Evolutionary conservation across 2,113 vertebrate genomes (phyloP), one percentile per base, ranked within the genome.

Genomic region (Amblyopsis rosae): DNA sequence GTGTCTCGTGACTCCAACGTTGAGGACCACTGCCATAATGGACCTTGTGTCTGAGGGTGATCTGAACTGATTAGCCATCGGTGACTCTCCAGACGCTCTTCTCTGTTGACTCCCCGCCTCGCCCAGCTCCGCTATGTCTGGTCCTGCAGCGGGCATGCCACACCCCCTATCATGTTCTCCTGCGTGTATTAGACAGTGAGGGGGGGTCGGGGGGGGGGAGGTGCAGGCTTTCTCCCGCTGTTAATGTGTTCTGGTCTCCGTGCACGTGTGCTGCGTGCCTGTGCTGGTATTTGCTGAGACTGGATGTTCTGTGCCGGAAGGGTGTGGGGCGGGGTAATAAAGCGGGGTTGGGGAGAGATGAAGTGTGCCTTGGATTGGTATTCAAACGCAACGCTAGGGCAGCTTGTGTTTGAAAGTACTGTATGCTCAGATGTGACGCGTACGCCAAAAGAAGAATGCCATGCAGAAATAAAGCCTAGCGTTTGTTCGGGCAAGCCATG

Each of bases 61-160:
- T 19, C 19, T 19, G 19, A 19, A 19, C 19, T 19, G 19, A 19
- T 19, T 2, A 19, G 19, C 19, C 19, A 19, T 19, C 19, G 19
- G 19, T 17, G 12, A 6, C 53, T 59, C 19, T 1, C 65, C 48
- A 62, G 53, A 45, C 0, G 15, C 17, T 10, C 41, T 12, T 35
- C 13, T 26, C 11, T 35, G 15, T 16, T 65, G 1, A 48, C 59
- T 73, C 67, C 69, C n/a, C 79, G 16, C 54, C 13, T 16, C 54
- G n/a, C 87, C 82, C 80, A 63, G 47, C 59, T 6, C 71, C 72
- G 69, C 59, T 79, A 73, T 75, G 78, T 77, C 71, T 65, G 59
- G 15, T 82, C 73, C 79, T 86, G 83, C 80, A 67, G 12, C 78
- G 54, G 63, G 33, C 13, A 1, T 3, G 72, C 73, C 87, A 78